Base-by-base conservation (phyloP, 1,140 invertebrate genomes). In the Rhopalosiphum maidis region DNA sequence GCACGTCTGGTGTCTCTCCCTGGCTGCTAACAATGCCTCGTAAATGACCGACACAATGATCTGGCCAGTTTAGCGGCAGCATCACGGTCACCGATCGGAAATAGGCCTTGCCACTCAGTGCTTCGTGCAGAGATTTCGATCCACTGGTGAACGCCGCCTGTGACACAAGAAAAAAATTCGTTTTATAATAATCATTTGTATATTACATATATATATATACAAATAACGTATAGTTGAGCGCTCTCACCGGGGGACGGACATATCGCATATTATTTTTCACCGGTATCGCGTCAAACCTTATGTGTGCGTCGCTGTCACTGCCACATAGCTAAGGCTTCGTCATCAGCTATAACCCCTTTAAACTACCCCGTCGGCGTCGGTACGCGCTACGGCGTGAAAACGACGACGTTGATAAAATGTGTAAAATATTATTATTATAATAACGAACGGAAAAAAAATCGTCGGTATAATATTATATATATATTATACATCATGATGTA, bases 51-150 rank as follows among this genome's bases (percentile, higher is more conserved):
- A 95, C 95, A 94, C 95, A 96, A 41, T 95, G 95, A 94, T 95
- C 95, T 68, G 96, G 95, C 96, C 96, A 96, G 48, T 95, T 95
- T 48, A 95, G 94, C 8, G 96, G 96, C 92, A 96, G 95, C 89
- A 96, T 94, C 91, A 96, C 95, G 89, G 95, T 96, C 92, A 96
- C 95, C 37, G 95, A 95, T 83, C 95, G 95, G 94, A 96, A 95
- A 94, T 95, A 96, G 15, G 96, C 96, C 30, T 96, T 94, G 30
- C 96, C 95, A 94, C 96, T 95, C 94, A 96, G 95, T n/a, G 96
- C 95, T 93, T 95, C 95, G 94, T 96, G 95, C 54, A 96, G 94
- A 93, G 96, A 95, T 93, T 95, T 94, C 15, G 96, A 96, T 60
- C 96, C 95, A 91, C 95, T 95, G 93, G 95, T 95, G 85, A 96